A percentile compares a stretch with the other conserved stretches of the same genome.
phyloP scores from a whole-genome alignment of 2,113 vertebrate genomes.

The Petroica traversi region DNA sequence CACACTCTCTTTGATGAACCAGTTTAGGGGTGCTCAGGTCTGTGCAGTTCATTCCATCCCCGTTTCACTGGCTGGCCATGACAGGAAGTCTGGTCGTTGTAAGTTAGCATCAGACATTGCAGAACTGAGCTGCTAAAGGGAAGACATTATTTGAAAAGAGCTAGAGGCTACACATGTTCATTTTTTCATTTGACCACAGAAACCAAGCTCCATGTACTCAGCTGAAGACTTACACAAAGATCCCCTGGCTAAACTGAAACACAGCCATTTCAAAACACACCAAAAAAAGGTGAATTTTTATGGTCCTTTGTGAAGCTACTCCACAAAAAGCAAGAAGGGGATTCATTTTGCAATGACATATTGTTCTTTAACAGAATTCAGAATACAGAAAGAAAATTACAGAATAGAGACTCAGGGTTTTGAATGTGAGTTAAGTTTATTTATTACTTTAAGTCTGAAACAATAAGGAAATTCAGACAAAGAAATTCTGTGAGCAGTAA shows the following conservation, averaged over 20 bases:
- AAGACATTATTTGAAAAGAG: neutral
- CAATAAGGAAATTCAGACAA: neutral
- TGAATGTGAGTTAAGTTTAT: neutral
- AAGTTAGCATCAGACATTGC: neutral
- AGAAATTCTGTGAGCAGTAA: neutral
- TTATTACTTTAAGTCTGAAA: neutral
- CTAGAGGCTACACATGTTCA: neutral
- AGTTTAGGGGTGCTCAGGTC: neutral
- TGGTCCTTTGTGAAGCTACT: neutral
- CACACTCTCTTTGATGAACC: neutral
- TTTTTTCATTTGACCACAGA: constrained; percentile 29
- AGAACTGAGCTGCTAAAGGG: constrained; percentile 26
- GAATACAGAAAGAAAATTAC: neutral
- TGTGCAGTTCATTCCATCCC: neutral
- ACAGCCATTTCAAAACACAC: neutral
- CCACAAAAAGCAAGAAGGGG: neutral
- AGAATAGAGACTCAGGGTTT: neutral
- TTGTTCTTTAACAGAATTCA: neutral
- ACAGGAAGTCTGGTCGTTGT: constrained; percentile 34
- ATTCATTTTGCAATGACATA: neutral
- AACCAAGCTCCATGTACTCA: neutral
- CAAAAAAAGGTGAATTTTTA: neutral
- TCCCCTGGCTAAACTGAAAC: neutral
- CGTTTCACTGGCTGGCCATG: neutral
- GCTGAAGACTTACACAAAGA: neutral